These are phyloP conservation scores for Drosophila novamexicana DNA, from an alignment of 1,140 invertebrate genomes.

Conservation along the genomic window DNA sequence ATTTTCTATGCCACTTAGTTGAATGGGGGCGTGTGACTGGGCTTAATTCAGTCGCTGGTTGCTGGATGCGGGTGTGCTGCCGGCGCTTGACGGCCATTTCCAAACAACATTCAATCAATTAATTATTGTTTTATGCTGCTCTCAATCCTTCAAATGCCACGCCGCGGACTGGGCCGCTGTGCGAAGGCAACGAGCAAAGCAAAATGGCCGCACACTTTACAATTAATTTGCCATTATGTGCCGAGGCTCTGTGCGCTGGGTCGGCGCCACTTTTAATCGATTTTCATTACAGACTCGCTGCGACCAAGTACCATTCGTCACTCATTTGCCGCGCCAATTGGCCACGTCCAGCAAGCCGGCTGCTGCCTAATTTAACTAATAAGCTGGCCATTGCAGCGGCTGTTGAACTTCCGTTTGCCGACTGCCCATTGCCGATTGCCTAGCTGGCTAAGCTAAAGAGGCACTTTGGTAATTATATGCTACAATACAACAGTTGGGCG, in stretches of 20 bases:
- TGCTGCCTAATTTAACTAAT: constrained; percentile 77
- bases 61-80: constrained; percentile 42
- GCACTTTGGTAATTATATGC: constrained; percentile 79
- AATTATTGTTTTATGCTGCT: constrained; percentile 78
- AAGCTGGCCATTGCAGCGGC: constrained; percentile 79
- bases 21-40: constrained; percentile 8
- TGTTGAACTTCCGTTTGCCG: constrained; percentile 73
- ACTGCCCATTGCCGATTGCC: constrained; percentile 12
- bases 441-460: constrained; percentile 46
- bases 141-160: constrained; percentile 67
- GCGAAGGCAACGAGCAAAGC: constrained; percentile 74
- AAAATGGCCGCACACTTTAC: constrained; percentile 78
- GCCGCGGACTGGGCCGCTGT: not conserved
- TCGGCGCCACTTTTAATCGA: constrained; percentile 71
- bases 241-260: constrained; percentile 1
- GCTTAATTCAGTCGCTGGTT: constrained; percentile 23
- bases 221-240: constrained; percentile 79
- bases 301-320: constrained; percentile 49
- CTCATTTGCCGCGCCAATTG: constrained; percentile 80
- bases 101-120: constrained; percentile 77
- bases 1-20: constrained; percentile 78
- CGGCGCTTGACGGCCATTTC: constrained; percentile 58
- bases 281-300: constrained; percentile 73
- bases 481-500: constrained; percentile 61
- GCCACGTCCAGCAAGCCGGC: constrained; percentile 57